Evolutionary conservation across 2,888 invertebrate genomes (phyloP), one percentile per base, ranked within the genome.

Genomic region (Sphaerophoria rueppellii): DNA sequence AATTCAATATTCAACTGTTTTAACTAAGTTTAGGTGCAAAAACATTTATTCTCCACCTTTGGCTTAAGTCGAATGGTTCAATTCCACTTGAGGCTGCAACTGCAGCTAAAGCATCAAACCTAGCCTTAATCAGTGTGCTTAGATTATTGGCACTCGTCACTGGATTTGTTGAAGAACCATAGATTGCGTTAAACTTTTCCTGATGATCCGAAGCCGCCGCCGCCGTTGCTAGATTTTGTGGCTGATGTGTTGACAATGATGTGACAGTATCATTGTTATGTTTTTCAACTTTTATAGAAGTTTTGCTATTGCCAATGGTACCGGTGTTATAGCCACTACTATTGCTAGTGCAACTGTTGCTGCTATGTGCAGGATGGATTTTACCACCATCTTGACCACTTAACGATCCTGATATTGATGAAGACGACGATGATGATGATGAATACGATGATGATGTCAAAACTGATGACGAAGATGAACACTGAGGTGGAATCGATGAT

Each of bases 41-140:
- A 43, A 40, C 61, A 72, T 37, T 40, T 48, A 32, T 48, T 46
- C 57, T 65, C 73, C 78, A 88, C 88, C 88, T 88, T 87, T 88
- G 88, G 73, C 87, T 88, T 32, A 88, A 81, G 80, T 88, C 88
- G 82, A 87, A 88, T 9, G 88, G 88, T 75, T 88, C 88, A 63
- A 82, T 82, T 67, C 86, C 80, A 58, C 86, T 87, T 43, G 86
- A 87, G n/a, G 81, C 86, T 75, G 87, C 88, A 4, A 81, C 86
- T 5, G 75, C 87, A 52, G 88, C 87, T 11, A 87, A 69, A 48
- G 88, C 88, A 58, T 89, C 83, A 71, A 87, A 87, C 69, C 88
- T 82, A 50, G 88, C 87, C 61, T 88, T 87, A 46, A 87, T 82
- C 16, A 87, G 77, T 60, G 87, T 85, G 70, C 86, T 87, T 34